phyloP scores from a whole-genome alignment of 1,140 invertebrate species.

The Gyrodactylus bullatarudis region DNA sequence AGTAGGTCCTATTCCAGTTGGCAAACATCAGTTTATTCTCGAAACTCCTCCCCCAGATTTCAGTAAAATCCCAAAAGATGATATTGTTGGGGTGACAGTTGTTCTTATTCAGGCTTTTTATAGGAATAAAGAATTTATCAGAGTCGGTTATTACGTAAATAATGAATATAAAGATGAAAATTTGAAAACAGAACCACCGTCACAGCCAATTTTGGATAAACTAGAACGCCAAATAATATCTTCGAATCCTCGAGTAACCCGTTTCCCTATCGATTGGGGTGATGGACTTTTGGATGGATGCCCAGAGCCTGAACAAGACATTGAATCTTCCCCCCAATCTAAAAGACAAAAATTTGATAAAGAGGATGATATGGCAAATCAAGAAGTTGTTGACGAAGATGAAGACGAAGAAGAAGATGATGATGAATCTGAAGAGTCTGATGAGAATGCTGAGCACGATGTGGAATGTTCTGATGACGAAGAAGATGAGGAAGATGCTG shows the following conservation, averaged over 20 bases:
- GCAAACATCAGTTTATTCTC: conserved; percentile 81
- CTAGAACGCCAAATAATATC: not conserved
- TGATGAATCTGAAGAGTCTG: not conserved
- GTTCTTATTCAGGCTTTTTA: conserved; percentile 80
- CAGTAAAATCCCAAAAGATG: conserved; percentile 56
- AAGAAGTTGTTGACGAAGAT: not conserved
- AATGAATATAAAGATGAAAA: conserved; percentile 80
- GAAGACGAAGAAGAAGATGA: not conserved
- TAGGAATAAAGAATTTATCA: conserved; percentile 57
- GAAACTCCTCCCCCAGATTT: conserved; percentile 79
- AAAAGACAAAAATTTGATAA: not conserved
- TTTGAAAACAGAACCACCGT: conserved; percentile 62
- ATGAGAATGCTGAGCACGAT: not conserved
- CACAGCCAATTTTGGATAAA: conserved; percentile 26
- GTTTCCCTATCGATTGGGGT: conserved; percentile 3
- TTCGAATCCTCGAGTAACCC: not conserved
- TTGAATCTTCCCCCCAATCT: not conserved
- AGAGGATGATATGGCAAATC: not conserved
- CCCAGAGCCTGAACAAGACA: not conserved
- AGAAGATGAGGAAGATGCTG: not conserved
- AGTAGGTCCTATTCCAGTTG: conserved; percentile 82
- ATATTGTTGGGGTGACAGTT: conserved; percentile 80
- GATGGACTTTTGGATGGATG: not conserved
- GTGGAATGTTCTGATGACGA: not conserved
- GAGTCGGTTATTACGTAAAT: conserved; percentile 92